Conservation (phyloP, 2,113 vertebrate genomes). For the Suncus etruscus region DNA sequence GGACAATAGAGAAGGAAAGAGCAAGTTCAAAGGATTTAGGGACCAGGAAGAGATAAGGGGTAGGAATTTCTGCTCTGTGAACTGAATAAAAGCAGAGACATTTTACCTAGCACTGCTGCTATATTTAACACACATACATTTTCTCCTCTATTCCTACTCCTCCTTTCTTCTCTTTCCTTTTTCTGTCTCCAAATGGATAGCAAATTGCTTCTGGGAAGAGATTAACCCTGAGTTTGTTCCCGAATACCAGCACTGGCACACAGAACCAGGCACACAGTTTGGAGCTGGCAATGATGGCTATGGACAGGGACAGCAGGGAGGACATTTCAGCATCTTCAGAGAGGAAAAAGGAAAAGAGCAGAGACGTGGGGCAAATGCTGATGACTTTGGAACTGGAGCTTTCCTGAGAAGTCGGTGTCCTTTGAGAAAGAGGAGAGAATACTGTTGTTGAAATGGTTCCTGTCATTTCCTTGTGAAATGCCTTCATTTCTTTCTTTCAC, state of each 20-base stretch:
- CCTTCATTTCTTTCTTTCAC: conserved; percentile 28
- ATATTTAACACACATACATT: neutral
- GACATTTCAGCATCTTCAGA: neutral
- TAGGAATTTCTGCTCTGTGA: neutral
- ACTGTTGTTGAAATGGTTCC: conserved; percentile 26
- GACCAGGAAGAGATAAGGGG: neutral
- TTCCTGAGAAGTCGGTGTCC: neutral
- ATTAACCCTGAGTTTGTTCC: neutral
- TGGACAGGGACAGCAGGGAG: no score
- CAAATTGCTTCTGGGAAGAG: neutral
- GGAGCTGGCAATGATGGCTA: neutral
- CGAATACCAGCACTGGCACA: neutral
- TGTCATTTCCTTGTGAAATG: conserved; percentile 7
- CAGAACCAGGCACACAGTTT: neutral
- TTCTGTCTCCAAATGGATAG: neutral
- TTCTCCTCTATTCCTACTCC: neutral
- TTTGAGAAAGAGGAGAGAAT: conserved; percentile 19
- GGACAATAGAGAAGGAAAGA: neutral
- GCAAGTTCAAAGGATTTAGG: neutral
- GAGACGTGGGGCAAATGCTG: neutral
- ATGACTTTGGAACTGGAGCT: neutral
- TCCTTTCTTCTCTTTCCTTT: neutral
- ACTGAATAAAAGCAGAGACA: neutral
- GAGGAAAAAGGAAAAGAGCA: neutral
- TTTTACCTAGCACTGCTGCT: conserved; percentile 24